Evolutionary conservation across 2,113 vertebrate species (phyloP), one percentile per base, ranked within the genome.

Genomic region (Hemiscyllium ocellatum): DNA sequence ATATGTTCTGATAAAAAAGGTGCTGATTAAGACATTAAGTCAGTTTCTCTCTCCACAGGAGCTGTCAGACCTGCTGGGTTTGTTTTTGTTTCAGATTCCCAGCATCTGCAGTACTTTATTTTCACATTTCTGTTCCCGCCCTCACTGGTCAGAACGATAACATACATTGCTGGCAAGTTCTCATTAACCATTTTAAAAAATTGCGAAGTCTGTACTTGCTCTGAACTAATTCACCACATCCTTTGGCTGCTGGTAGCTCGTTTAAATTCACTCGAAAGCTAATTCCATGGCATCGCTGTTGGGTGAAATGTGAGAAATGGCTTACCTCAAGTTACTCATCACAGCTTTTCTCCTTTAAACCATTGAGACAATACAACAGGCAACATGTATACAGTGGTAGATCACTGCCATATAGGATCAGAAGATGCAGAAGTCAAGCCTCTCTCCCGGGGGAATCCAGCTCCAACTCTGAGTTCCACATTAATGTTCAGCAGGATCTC

Each of bases 151-250:
- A 20, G 56, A 91, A 37, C 0, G 3, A 37, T 65, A 50, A 91
- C 1, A 12, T 5, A 20, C 15, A 91, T 15, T 91, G 37, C 56
- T 24, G 20, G 0, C 13, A 13, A 65, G 29, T 65, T 90, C 87
- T 6, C 56, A 91, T 65, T 66, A 65, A 91, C 20, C 37, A 91
- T 66, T 13, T 65, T 66, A 50, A 86, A 50, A 89, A 89, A 6
- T 12, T 19, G 29, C 20, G 66, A 20, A 66, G 15, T 66, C 65
- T 66, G 56, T 91, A 91, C 13, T 91, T 66, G 65, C 89, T n/a
- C 56, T 91, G 89, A 91, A 91, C 65, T 33, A 65, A 91, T 61
- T 91, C 89, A 91, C 89, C 89, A 91, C 61, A 91, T 91, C 89
- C 89, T 91, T 66, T 61, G 8, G 61, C 56, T 65, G 89, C 56